Conservation (phyloP, 2,888 invertebrate genomes). For the Lepas anatifera region DNA sequence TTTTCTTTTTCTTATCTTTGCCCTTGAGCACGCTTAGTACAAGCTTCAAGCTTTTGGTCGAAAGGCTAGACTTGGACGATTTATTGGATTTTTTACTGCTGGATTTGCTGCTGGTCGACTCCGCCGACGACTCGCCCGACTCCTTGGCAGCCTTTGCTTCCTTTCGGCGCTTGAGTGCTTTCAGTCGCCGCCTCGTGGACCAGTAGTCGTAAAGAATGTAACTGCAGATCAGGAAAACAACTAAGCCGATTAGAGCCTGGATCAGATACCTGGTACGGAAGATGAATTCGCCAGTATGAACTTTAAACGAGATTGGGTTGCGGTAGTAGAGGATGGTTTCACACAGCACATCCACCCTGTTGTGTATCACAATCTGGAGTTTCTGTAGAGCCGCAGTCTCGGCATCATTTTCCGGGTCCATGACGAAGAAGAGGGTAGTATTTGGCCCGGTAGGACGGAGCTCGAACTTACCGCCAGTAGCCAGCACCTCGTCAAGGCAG, state of each 20-base stretch:
- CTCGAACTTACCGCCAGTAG: not conserved
- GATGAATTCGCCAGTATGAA: not conserved
- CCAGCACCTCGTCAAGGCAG: not conserved
- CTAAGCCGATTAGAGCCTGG: not conserved
- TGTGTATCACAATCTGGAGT: not conserved
- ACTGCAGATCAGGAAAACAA: not conserved
- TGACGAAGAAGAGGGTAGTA: not conserved
- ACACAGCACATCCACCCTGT: not conserved
- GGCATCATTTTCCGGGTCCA: not conserved
- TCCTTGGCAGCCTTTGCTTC: not conserved
- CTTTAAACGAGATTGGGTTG: not conserved
- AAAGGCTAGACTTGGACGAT: not conserved
- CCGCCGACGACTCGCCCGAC: too few relatives aligned
- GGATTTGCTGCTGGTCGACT: too few relatives aligned
- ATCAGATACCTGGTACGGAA: not conserved
- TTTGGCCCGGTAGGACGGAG: not conserved
- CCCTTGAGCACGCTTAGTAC: not conserved
- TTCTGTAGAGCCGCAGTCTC: not conserved
- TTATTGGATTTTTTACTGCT: too few relatives aligned
- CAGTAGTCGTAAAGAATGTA: not conserved
- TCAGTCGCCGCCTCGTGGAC: not conserved
- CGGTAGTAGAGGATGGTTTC: not conserved
- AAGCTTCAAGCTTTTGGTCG: not conserved
- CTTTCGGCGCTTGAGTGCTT: not conserved
- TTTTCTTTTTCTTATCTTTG: not conserved